Evolutionary conservation across 2,797 vertebrate species (phyloP), one percentile per base, ranked within the genome.

Genomic region (Vespertilio murinus): DNA sequence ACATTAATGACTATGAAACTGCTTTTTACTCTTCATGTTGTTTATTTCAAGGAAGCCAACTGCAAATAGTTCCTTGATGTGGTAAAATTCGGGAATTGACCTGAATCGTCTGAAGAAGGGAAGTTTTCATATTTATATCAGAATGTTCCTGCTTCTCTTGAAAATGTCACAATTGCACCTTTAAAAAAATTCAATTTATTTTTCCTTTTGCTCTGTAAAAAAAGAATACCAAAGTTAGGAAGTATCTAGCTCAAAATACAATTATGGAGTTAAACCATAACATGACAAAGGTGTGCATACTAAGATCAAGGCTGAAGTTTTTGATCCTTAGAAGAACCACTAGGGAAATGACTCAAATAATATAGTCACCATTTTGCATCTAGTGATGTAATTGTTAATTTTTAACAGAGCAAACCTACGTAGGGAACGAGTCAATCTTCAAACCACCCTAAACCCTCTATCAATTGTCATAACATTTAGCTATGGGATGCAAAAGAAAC

Each of bases 341-440:
- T 90, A 42, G 61, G 20, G 83, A 94, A 89, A 67, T 83, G 22
- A 25, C 71, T 94, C 86, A 87, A 94, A 33, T 64, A 75, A 80
- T 59, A 87, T 42, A 86, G 86, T 78, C 0, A 0, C 69, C 49
- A 90, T 88, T 94, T 93, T 93, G 38, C 59, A 94, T 70, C 93
- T 95, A 94, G 94, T 93, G 42, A 59, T 93, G 67, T 90, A 45
- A 88, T 18, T 92, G 33, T 92, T 96, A 82, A 93, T 92, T 95
- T 94, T 93, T 16, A 86, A 92, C 80, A 77, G 61, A 70, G 4
- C 81, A 56, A 91, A 94, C 91, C 83, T 59, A 82, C 9, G 75
- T 83, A 90, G 33, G 9, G 23, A 93, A 92, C 71, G 88, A 92
- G 67, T 56, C 92, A 90, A 75, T 84, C 54, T 91, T 95, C 45